Evolutionary conservation across 92 coral and sea anemone species (phyloP).

Genomic region (Pocillopora grandis): DNA sequence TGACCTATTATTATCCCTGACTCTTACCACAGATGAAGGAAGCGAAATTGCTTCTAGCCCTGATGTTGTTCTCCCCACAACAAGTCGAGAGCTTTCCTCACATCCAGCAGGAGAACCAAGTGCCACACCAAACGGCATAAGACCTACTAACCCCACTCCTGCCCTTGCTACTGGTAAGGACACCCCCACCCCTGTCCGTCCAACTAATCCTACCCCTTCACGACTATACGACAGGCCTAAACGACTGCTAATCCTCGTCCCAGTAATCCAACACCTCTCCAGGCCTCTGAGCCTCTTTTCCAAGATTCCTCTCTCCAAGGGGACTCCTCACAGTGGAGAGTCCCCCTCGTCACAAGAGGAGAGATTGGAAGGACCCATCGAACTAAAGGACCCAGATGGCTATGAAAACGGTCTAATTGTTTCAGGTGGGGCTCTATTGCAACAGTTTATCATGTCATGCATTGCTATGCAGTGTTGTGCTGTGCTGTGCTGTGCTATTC

Average conservation of each 20-base stretch:
- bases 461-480: background rate
- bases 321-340: conserved; percentile 71
- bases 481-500: background rate
- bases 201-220: conserved; percentile 93
- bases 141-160: conserved; percentile 99
- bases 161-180: conserved; percentile 91
- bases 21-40: conserved; percentile 8
- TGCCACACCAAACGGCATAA: conserved; percentile 77
- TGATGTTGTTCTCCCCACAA: conserved; percentile 9
- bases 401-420: conserved; percentile 43
- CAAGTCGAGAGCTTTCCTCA: conserved; percentile 30
- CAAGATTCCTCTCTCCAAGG: conserved; percentile 58
- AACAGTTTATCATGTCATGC: background rate
- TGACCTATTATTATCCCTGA: background rate
- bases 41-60: conserved; percentile 12
- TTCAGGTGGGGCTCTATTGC: conserved; percentile 30
- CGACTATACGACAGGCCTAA: conserved; percentile 57
- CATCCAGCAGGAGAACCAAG: conserved; percentile 46
- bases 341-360: conserved; percentile 47
- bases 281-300: conserved; percentile 47
- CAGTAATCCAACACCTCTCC: conserved; percentile 85
- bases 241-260: conserved; percentile 70
- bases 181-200: conserved; percentile 89
- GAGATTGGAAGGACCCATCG: conserved; percentile 27
- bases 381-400: conserved; percentile 40